Evolutionary conservation across 1,140 invertebrate genomes (phyloP), one percentile per base, ranked within the genome.

Genomic region (Planococcus citri): DNA sequence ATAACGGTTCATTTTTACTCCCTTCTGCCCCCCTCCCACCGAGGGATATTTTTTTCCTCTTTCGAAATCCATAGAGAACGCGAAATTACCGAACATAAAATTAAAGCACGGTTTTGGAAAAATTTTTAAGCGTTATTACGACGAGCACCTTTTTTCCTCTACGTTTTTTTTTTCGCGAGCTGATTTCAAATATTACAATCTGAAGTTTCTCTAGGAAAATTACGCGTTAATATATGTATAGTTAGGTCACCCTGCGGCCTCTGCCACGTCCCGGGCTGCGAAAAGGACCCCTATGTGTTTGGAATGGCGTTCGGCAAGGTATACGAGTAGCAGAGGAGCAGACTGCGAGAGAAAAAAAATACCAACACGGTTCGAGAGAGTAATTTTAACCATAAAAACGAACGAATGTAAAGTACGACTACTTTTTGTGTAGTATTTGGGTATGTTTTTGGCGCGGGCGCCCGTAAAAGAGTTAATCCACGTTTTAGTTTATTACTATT

Each of bases 401-500:
- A 33, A 14, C 41, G n/a, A 51, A 51, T 51, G 41, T 51, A 51
- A 51, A 51, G 41, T 51, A n/a, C n/a, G n/a, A n/a, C n/a, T n/a
- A 51, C 41, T 51, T 51, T 51, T 51, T 51, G 41, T n/a, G n/a
- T n/a, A n/a, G n/a, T 51, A 51, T 51, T 51, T 17, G 41, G 41
- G 12, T 51, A 51, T 3, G 41, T 51, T 51, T n/a, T 51, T 51
- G 41, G 41, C 41, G 41, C 41, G n/a, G n/a, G 41, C n/a, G 4
- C 29, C 29, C 3, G n/a, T 17, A 51, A 51, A 51, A 51, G 41
- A 51, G 41, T 51, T 51, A 51, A 51, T 51, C 41, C 41, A 51
- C 41, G 41, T 51, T 51, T 51, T 51, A 51, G 41, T 51, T 51
- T 51, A 51, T 51, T 51, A 51, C 41, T 51, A 51, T 51, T 51